Evolutionary conservation across 2,113 vertebrate species (phyloP), one percentile per base, ranked within the genome.

Genomic region (Oncorhynchus mykiss): DNA sequence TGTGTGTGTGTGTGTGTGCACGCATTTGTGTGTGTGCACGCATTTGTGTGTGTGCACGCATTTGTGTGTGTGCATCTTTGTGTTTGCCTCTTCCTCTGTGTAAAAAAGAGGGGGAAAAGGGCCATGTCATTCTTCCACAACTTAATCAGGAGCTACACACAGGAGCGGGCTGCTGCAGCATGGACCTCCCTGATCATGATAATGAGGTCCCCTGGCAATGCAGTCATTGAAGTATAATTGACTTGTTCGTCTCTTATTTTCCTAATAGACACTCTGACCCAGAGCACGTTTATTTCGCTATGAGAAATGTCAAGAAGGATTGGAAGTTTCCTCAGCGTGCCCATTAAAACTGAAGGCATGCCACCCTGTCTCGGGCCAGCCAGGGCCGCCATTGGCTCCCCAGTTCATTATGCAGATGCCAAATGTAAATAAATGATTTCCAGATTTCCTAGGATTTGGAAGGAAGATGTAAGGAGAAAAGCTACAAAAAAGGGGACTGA

Each of bases 161-260:
- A 93, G 88, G 90, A 95, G 93, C 95, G 93, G 92, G 92, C 93
- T 88, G 88, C 94, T 90, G 92, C 91, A 92, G 93, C 94, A 84
- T 90, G 92, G 94, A 90, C 94, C 91, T 93, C 93, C 91, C 95
- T 96, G 96, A 97, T 97, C 96, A 95, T 96, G 95, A 96, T 98
- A 98, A 98, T 97, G 96, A 99, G 96, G 95, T 97, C 96, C 96
- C 93, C 96, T 97, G 96, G 96, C 97, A 94, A 95, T 96, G 95
- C 94, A 96, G 96, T 95, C 96, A 97, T 95, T 95, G 95, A 95
- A 96, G 94, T 95, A 97, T 98, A 98, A 98, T 98, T 99, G 96
- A 98, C 96, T 98, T 93, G 95, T 94, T 96, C 95, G 92, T 93
- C 94, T 96, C 95, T 96, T 96, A 97, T 98, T 96, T 97, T 95